phyloP scores from a whole-genome alignment of 2,113 vertebrate species.

The Delphinus delphis region DNA sequence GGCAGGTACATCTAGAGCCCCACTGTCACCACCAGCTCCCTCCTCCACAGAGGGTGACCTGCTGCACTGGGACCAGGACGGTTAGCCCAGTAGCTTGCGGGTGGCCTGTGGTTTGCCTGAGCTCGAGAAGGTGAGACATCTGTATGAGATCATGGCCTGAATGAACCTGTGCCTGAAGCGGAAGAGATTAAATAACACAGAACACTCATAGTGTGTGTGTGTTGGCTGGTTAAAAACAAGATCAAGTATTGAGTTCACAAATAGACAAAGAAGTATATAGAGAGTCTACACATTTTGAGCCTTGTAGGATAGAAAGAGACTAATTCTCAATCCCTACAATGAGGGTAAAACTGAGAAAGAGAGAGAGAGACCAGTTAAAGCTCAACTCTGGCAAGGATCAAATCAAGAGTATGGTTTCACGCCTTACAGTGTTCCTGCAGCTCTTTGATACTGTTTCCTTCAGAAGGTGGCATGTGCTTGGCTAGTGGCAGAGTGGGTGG shows the following conservation, averaged over 20 bases:
- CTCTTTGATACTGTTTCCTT: neutral
- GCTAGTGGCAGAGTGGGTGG: neutral
- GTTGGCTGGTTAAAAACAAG: neutral
- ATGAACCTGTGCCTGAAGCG: neutral
- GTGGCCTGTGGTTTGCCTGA: neutral
- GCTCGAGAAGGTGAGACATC: neutral
- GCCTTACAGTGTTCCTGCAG: neutral
- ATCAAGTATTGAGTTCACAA: neutral
- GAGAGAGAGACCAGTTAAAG: neutral
- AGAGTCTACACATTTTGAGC: neutral
- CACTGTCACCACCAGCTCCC: fast-evolving
- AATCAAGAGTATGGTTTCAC: neutral
- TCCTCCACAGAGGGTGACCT: neutral
- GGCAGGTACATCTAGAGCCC: neutral
- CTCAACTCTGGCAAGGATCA: neutral
- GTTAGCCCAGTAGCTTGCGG: neutral
- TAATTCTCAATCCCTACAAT: neutral
- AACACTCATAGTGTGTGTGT: neutral
- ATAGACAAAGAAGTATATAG: neutral
- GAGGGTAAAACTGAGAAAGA: neutral
- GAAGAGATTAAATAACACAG: neutral
- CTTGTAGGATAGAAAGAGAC: neutral
- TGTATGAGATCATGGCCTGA: neutral
- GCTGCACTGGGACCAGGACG: neutral
- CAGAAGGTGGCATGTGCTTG: neutral